Base-by-base conservation (phyloP, 2,888 invertebrate genomes). In the Phymatocera aterrima region DNA sequence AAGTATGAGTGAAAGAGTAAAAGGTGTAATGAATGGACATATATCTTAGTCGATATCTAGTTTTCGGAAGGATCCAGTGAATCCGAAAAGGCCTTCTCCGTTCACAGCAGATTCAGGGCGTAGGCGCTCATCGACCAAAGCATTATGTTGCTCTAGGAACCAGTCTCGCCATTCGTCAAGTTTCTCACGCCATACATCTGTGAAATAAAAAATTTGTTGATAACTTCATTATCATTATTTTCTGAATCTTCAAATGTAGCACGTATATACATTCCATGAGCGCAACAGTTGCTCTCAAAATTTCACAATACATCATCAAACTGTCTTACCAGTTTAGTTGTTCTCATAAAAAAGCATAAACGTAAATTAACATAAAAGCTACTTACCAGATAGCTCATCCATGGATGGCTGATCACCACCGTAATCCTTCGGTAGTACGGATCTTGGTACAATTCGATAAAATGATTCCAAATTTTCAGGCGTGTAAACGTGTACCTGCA, bases 381-480 rank as follows among this genome's bases (percentile, higher is more conserved):
- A 77, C 75, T 83, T 82, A 87, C 87, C 83, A 75, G 84, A 81
- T 2, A 94, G 86, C 54, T 91, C 86, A 15, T 92, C 91, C 68
- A 93, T 88, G 64, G 91, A 91, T n/a, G 92, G 92, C 74, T 92
- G 92, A 18, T 92, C 90, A 1, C 95, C 95, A 2, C 94, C 94
- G 90, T 94, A 95, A 83, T 95, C 94, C n/a, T 90, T 88, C 0
- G 95, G 95, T 34, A 95, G 88, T 28, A 94, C 91, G 31, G 93
- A 91, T 8, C 91, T 91, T 0, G 94, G 92, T 79, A 94, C 91
- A 84, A 92, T 91, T 60, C 94, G 92, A 46, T 92, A 88, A 0
- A 95, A 87, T 8, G 93, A 92, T 31, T 94, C 93, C 10, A 88
- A 80, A 37, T 64, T n/a, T 51, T 87, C 87, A 3, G 85, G 86